Evolutionary conservation across 2,113 vertebrate species (phyloP).

Genomic region (Spea bombifrons): DNA sequence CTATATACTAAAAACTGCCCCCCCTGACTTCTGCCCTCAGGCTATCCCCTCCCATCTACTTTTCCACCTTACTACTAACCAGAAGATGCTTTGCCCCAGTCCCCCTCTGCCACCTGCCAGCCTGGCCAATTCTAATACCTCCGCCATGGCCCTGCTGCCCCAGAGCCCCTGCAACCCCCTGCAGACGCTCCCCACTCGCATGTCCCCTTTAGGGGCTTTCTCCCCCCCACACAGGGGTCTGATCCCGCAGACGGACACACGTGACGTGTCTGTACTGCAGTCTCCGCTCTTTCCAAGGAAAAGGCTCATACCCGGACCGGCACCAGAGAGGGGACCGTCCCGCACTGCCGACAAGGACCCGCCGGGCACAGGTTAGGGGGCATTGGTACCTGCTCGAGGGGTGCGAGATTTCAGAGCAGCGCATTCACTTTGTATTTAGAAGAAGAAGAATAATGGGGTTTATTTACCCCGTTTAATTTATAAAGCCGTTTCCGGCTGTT

Average conservation of each 20-base stretch:
- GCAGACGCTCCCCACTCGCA: slow-evolving; percentile 68
- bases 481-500: too few relatives aligned
- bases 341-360: not conserved
- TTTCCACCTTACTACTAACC: slow-evolving; percentile 56
- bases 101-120: slow-evolving; percentile 39
- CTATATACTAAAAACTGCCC: not conserved
- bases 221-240: slow-evolving; percentile 75
- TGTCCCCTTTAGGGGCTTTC: slow-evolving; percentile 82
- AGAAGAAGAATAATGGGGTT: too few relatives aligned
- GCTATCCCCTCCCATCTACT: slow-evolving; percentile 34
- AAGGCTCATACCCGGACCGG: slow-evolving; percentile 69
- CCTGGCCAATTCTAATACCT: not conserved
- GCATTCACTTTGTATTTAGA: too few relatives aligned
- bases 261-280: slow-evolving; percentile 68
- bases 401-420: too few relatives aligned
- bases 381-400: too few relatives aligned
- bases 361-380: slow-evolving; percentile 14
- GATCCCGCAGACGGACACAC: slow-evolving; percentile 64
- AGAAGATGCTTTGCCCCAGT: slow-evolving; percentile 58
- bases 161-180: slow-evolving; percentile 58
- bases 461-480: too few relatives aligned
- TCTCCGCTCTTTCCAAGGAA: slow-evolving; percentile 85
- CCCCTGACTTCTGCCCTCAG: slow-evolving; percentile 22
- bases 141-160: not conserved
- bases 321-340: not conserved